These are phyloP conservation scores for Oreochromis spilurus DNA, from an alignment of 2,113 vertebrate species.

Conservation along the genomic window DNA sequence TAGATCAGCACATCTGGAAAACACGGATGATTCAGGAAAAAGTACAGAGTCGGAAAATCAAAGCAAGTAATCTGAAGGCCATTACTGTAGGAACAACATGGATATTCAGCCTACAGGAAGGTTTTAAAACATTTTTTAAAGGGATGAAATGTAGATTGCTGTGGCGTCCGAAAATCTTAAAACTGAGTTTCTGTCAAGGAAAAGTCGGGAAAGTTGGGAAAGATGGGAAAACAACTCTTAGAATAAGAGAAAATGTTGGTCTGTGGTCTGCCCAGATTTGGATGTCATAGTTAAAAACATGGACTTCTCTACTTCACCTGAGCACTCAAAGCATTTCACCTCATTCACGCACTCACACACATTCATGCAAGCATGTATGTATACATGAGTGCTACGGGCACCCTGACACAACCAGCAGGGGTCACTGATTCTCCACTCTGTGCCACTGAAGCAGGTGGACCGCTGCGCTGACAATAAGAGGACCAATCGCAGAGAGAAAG, in stretches of 20 bases:
- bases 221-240: not conserved
- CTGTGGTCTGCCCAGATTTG: not conserved
- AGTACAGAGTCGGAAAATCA: not conserved
- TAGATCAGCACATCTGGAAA: not conserved
- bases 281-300: not conserved
- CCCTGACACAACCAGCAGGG: not conserved
- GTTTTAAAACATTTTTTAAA: not conserved
- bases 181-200: not conserved
- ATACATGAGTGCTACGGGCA: rapidly evolving
- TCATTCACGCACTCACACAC: not conserved
- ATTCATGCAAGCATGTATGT: not conserved
- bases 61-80: not conserved
- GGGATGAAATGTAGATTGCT: not conserved
- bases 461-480: not conserved
- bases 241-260: not conserved
- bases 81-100: not conserved
- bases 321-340: not conserved
- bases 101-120: not conserved
- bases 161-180: not conserved
- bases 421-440: not conserved
- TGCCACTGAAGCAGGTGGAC: not conserved
- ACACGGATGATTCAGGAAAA: not conserved
- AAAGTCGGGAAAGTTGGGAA: not conserved
- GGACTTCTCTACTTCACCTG: not conserved
- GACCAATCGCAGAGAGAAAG: not conserved